A percentile compares a stretch with the other conserved stretches of the same genome.
These are phyloP conservation scores for Sicus ferrugineus DNA, from an alignment of 2,888 invertebrate genomes.

Conservation along the genomic window DNA sequence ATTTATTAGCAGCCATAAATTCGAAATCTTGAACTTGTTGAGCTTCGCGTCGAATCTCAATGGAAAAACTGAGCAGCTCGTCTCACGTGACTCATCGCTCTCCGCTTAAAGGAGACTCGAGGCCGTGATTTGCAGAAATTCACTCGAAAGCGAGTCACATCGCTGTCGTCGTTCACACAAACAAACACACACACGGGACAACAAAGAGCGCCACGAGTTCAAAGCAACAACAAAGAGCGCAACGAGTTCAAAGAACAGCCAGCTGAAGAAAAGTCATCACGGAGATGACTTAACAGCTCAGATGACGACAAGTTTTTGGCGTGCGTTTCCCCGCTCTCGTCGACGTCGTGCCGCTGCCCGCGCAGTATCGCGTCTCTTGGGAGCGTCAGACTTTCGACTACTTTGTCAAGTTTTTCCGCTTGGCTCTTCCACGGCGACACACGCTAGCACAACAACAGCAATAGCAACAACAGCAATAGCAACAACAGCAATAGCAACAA, in stretches of 20 bases:
- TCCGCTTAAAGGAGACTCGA: too few relatives aligned
- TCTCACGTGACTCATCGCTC: too few relatives aligned
- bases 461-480: background rate
- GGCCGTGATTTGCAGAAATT: too few relatives aligned
- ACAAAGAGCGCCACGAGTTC: background rate
- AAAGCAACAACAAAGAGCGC: background rate
- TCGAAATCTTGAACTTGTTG: too few relatives aligned
- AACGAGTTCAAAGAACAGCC: background rate
- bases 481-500: background rate
- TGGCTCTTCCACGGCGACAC: background rate
- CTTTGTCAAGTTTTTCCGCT: slow-evolving; percentile 52
- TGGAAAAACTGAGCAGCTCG: too few relatives aligned
- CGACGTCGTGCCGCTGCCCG: background rate
- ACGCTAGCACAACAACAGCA: too few relatives aligned
- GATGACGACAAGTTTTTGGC: slow-evolving; percentile 53
- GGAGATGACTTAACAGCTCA: slow-evolving; percentile 54
- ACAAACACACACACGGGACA: background rate
- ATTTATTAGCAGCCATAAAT: too few relatives aligned
- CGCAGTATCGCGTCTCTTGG: background rate
- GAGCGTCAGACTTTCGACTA: slow-evolving; percentile 50
- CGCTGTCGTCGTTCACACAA: background rate
- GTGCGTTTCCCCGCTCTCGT: background rate
- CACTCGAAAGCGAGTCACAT: too few relatives aligned
- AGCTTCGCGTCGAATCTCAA: too few relatives aligned
- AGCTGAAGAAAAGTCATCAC: slow-evolving; percentile 48